Conservation (phyloP, 2,113 vertebrate species). For the Bagarius yarrelli region DNA sequence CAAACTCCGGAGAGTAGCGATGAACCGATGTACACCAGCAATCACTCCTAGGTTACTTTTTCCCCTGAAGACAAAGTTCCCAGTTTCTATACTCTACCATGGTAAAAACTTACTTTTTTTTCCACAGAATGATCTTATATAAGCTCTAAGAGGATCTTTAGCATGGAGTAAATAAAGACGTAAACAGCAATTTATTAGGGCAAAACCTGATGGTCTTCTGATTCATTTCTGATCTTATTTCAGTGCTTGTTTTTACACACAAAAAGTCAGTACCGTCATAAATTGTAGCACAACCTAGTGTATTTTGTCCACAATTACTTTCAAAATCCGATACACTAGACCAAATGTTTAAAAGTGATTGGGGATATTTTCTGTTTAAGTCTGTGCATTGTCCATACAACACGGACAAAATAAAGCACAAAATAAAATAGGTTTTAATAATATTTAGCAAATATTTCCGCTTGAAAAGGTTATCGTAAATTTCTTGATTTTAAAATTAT, state of each 20-base stretch:
- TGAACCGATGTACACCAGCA: not conserved
- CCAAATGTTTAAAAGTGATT: not conserved
- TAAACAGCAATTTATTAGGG: no score
- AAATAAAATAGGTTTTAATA: not conserved
- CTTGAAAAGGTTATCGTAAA: not conserved
- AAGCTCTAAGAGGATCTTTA: not conserved
- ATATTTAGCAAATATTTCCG: not conserved
- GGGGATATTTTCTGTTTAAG: not conserved
- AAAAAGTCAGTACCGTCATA: not conserved
- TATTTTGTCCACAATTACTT: not conserved
- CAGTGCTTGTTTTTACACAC: not conserved
- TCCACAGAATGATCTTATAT: not conserved
- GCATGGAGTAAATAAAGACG: not conserved
- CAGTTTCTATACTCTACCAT: not conserved
- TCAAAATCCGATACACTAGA: not conserved
- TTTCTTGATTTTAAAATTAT: not conserved
- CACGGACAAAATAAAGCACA: not conserved
- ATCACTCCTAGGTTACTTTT: slow-evolving; percentile 7
- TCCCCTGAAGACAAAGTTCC: not conserved
- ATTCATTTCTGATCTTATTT: not conserved
- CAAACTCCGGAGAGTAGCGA: not conserved
- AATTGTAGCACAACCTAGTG: not conserved
- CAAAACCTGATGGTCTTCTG: no score
- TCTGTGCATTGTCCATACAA: not conserved
- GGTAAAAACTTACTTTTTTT: not conserved